These are phyloP conservation scores for Aplysina aerophoba DNA, from an alignment of 37 sponge, comb jelly and placozoan species.

Conservation along the genomic window DNA sequence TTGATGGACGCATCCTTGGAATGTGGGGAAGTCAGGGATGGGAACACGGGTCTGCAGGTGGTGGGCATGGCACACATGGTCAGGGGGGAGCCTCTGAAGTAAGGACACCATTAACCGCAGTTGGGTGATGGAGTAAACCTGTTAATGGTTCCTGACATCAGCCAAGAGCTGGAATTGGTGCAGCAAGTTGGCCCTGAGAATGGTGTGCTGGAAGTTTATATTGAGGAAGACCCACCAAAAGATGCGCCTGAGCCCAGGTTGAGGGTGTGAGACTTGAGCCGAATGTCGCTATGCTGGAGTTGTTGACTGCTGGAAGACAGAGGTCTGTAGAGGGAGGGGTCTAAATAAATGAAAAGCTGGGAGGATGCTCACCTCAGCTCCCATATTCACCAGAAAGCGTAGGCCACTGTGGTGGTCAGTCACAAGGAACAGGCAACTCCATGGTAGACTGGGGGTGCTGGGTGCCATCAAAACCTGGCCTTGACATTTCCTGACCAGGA, in stretches of 20 bases:
- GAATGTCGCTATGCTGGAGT: constrained; percentile 38
- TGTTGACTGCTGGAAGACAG: constrained; percentile 43
- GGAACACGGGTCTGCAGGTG: background rate
- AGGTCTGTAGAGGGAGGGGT: too few relatives aligned
- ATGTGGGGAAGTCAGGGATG: background rate
- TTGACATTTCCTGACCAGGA: constrained; percentile 17
- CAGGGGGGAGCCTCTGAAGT: background rate
- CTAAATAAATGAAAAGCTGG: too few relatives aligned
- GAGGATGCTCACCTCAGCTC: constrained; percentile 36
- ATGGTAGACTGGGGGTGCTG: background rate
- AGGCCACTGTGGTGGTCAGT: background rate
- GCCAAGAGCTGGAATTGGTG: constrained; percentile 42
- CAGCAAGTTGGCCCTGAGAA: constrained; percentile 47
- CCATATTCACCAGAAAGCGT: constrained; percentile 18
- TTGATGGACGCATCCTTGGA: background rate
- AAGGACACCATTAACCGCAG: constrained; percentile 32
- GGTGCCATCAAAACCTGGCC: constrained; percentile 32
- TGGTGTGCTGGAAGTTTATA: constrained; percentile 71
- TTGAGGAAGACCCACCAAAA: constrained; percentile 62
- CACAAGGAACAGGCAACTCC: constrained; percentile 17
- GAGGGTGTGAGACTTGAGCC: constrained; percentile 46
- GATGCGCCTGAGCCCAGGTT: constrained; percentile 65
- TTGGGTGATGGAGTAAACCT: constrained; percentile 30
- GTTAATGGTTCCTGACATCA: constrained; percentile 11
- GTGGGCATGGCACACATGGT: background rate